A percentile compares a stretch with the other conserved stretches of the same genome.
Evolutionary conservation across 2,797 vertebrate species (phyloP).

Genomic region (Crenuchus spilurus): DNA sequence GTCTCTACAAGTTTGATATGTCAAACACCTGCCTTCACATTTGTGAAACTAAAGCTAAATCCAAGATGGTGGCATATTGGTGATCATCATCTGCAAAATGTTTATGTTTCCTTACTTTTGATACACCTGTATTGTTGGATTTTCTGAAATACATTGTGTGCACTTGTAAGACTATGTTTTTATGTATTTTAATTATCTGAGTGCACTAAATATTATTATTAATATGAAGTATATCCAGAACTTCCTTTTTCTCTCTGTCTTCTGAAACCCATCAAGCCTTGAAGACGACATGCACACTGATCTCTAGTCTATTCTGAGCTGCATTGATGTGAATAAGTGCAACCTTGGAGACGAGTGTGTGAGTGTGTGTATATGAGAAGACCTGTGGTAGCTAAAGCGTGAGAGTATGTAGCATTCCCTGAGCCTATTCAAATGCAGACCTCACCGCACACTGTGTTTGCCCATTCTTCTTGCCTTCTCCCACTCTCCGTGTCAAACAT

Average conservation of each 20-base stretch:
- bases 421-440: not conserved
- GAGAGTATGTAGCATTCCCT: conserved; percentile 16
- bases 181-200: too few species aligned
- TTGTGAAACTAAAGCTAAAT: too few species aligned
- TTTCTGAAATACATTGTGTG: too few species aligned
- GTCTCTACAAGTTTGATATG: too few species aligned
- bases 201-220: not conserved
- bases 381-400: conserved; percentile 11
- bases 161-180: too few species aligned
- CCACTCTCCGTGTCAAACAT: conserved; percentile 47
- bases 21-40: too few species aligned
- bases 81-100: too few species aligned
- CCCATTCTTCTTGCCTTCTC: not conserved
- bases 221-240: not conserved
- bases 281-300: not conserved
- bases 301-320: not conserved
- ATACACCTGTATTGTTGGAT: too few species aligned
- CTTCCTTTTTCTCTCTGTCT: too few species aligned
- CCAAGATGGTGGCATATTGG: too few species aligned
- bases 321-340: conserved; percentile 36
- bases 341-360: conserved; percentile 53
- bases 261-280: too few species aligned
- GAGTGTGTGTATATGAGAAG: conserved; percentile 28
- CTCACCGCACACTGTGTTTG: conserved; percentile 10
- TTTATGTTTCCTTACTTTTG: too few species aligned